These are phyloP conservation scores for Scaptodrosophila latifasciaeformis DNA, from an alignment of 2,888 invertebrate species.

Conservation along the genomic window DNA sequence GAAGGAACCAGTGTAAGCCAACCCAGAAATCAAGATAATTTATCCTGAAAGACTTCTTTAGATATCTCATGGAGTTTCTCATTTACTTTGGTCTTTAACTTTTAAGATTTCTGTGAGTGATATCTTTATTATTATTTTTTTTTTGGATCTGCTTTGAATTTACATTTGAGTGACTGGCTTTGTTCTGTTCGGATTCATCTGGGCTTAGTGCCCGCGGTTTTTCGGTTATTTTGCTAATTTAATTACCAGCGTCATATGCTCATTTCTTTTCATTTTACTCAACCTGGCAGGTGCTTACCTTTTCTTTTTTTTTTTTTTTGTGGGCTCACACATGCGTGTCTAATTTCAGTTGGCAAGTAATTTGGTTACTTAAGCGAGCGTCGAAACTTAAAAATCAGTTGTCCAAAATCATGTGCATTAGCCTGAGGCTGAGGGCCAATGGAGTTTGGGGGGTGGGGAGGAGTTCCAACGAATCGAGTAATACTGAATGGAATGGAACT, in stretches of 20 bases:
- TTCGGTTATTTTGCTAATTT: conserved; percentile 37
- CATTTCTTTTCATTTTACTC: neutral
- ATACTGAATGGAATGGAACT: too few species aligned
- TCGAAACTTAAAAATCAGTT: conserved; percentile 19
- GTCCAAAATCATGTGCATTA: conserved; percentile 1
- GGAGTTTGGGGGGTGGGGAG: conserved; percentile 40
- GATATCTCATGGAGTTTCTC: too few species aligned
- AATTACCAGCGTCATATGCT: conserved; percentile 40
- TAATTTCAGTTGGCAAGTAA: conserved; percentile 37
- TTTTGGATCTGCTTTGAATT: too few species aligned
- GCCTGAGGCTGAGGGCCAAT: conserved; percentile 29
- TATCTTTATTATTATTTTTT: too few species aligned
- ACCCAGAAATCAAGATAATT: too few species aligned
- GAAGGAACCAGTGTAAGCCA: too few species aligned
- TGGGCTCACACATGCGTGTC: conserved; percentile 36
- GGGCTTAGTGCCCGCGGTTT: neutral
- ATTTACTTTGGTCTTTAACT: too few species aligned
- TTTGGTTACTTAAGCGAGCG: conserved; percentile 36
- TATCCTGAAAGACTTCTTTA: too few species aligned
- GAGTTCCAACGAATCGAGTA: too few species aligned
- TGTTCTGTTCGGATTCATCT: neutral
- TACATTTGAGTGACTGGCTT: too few species aligned
- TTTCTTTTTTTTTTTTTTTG: conserved; percentile 1
- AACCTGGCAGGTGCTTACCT: neutral
- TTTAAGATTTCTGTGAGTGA: too few species aligned